Evolutionary conservation across 2,113 vertebrate species (phyloP).

Genomic region (Todiramphus chloris): DNA sequence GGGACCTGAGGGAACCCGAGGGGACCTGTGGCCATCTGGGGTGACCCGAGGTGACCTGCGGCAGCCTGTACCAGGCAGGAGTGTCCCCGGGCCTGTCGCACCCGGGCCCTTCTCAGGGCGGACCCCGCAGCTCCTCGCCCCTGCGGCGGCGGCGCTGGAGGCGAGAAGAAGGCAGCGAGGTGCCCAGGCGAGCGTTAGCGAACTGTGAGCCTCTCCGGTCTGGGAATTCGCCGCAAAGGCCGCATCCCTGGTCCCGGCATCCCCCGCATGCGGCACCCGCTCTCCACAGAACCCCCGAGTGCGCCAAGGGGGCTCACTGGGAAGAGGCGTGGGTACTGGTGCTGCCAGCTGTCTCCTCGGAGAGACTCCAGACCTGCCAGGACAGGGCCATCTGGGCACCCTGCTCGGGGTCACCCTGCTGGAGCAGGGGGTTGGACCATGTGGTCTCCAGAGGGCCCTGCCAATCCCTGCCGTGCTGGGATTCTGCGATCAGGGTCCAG

Average conservation of each 20-base stretch:
- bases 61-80: neutral
- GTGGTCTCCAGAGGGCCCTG: neutral
- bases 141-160: too few relatives aligned
- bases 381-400: neutral
- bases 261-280: too few relatives aligned
- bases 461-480: neutral
- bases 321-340: neutral
- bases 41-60: neutral
- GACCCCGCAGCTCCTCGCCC: neutral
- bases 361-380: neutral
- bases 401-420: neutral
- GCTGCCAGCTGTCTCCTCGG: neutral
- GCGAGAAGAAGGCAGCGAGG: neutral
- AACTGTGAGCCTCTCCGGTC: neutral
- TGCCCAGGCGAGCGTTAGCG: neutral
- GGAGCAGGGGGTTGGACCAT: neutral
- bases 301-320: neutral
- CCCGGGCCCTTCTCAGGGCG: neutral
- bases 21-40: too few relatives aligned
- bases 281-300: neutral
- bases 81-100: neutral
- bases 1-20: too few relatives aligned
- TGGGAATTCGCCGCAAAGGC: neutral
- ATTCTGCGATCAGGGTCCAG: fast-evolving
- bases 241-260: too few relatives aligned